Evolutionary conservation across 2,797 vertebrate genomes (phyloP).

Genomic region (Premnoplex brunnescens): DNA sequence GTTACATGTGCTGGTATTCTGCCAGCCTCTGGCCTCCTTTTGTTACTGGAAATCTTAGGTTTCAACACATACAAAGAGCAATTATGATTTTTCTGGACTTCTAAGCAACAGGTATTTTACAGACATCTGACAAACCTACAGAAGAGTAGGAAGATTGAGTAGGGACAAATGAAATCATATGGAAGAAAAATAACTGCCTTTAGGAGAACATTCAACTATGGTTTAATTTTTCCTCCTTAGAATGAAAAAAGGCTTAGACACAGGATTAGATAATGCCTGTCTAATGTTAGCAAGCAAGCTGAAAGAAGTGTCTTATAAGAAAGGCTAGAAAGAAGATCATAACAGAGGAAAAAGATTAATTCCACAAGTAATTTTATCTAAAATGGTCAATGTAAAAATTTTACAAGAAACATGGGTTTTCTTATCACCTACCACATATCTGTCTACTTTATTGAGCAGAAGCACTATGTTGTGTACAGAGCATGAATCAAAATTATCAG

Average conservation of each 20-base stretch:
- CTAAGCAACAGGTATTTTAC: background rate
- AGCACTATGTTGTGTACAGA: background rate
- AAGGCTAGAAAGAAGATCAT: background rate
- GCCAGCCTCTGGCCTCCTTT: background rate
- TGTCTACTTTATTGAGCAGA: background rate
- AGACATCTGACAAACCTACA: background rate
- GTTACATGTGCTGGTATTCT: background rate
- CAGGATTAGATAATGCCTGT: background rate
- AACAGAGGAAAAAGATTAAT: background rate
- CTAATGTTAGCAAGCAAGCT: background rate
- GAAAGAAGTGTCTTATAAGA: background rate
- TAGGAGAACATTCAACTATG: background rate
- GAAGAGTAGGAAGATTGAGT: background rate
- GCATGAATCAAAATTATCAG: background rate
- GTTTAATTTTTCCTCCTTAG: background rate
- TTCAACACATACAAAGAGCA: background rate
- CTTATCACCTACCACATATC: background rate
- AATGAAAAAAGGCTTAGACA: background rate
- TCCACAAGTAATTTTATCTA: background rate
- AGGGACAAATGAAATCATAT: background rate
- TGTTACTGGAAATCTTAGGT: background rate
- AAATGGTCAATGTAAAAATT: background rate
- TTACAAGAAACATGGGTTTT: background rate
- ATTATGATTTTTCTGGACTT: background rate
- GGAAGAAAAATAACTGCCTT: background rate